These are phyloP conservation scores for Chiroxiphia lanceolata DNA, from an alignment of 2,797 vertebrate species.

Conservation along the genomic window DNA sequence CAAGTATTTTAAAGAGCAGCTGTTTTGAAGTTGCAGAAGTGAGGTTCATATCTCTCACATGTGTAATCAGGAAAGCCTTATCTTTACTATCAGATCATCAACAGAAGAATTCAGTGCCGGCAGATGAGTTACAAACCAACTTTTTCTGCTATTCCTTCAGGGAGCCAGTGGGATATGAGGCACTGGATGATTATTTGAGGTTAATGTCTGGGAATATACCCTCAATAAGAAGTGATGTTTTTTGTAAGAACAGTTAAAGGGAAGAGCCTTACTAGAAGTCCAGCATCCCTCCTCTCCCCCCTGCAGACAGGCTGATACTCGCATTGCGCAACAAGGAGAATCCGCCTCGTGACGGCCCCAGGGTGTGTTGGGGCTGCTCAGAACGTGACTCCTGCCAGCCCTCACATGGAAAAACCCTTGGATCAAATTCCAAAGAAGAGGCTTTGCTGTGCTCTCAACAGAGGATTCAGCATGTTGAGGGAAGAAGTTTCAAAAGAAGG, in stretches of 20 bases:
- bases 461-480: background rate
- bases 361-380: background rate
- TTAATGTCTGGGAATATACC: background rate
- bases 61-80: background rate
- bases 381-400: background rate
- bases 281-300: background rate
- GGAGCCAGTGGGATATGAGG: background rate
- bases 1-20: conserved; percentile 21
- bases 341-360: background rate
- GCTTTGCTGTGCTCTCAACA: background rate
- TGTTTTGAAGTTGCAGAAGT: conserved; percentile 34
- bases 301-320: background rate
- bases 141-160: background rate
- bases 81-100: background rate
- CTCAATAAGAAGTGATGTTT: background rate
- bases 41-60: background rate
- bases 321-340: background rate
- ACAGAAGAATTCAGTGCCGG: background rate
- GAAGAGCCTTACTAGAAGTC: background rate
- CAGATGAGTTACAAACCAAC: background rate
- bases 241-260: background rate
- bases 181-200: background rate
- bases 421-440: background rate
- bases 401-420: background rate
- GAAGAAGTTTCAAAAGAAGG: background rate